These are phyloP conservation scores for Camponotus fellah DNA, from an alignment of 2,888 invertebrate genomes.

Conservation along the genomic window DNA sequence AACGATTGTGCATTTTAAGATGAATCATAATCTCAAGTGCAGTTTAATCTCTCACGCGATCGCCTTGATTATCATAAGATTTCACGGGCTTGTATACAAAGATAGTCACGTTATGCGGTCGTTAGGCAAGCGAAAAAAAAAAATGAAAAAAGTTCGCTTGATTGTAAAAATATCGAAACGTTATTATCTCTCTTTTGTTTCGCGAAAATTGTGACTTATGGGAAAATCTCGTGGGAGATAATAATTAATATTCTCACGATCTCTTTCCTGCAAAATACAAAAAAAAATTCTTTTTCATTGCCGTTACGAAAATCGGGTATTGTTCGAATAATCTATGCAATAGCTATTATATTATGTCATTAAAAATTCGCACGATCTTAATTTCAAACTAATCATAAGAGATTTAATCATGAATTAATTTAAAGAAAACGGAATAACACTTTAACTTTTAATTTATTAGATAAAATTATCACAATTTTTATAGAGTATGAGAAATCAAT, in stretches of 20 bases:
- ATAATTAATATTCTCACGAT: conserved; percentile 18
- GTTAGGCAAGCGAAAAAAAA: background rate
- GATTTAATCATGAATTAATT: background rate
- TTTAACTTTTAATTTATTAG: background rate
- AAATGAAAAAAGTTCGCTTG: background rate
- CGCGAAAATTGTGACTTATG: conserved; percentile 4
- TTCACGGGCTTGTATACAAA: background rate
- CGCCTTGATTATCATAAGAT: conserved; percentile 16
- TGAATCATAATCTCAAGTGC: conserved; percentile 2
- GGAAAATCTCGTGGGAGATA: background rate
- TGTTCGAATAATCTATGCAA: conserved; percentile 17
- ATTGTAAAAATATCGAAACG: background rate
- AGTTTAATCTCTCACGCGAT: conserved; percentile 14
- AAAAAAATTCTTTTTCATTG: conserved; percentile 1
- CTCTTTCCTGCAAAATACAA: background rate
- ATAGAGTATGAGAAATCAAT: background rate
- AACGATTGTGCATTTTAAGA: conserved; percentile 10
- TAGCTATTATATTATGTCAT: conserved; percentile 20
- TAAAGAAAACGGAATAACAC: background rate
- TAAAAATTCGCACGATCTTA: background rate
- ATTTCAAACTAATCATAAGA: background rate
- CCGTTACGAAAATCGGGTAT: conserved; percentile 4
- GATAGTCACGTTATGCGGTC: background rate
- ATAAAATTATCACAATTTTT: background rate
- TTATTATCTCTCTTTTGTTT: background rate